Evolutionary conservation across 1,140 invertebrate genomes (phyloP).

Genomic region (Venturia canescens): DNA sequence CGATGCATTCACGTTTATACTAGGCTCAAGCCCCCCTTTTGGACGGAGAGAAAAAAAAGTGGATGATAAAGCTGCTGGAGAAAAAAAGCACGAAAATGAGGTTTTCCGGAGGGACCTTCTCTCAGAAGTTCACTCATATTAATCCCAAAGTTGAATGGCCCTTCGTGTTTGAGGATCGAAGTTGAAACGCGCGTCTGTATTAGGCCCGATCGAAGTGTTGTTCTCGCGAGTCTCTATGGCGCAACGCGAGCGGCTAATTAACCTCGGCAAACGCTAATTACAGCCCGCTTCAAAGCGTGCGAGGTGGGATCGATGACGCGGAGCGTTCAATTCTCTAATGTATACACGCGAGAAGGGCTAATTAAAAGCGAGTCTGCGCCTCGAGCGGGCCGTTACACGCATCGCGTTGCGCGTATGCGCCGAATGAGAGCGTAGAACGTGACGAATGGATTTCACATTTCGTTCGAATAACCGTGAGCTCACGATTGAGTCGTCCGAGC

Average conservation of each 20-base stretch:
- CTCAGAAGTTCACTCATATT: too few relatives aligned
- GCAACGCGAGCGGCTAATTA: conserved; percentile 36
- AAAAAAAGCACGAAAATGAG: too few relatives aligned
- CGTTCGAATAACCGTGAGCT: too few relatives aligned
- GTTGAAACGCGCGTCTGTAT: conserved; percentile 2
- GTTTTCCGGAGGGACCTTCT: too few relatives aligned
- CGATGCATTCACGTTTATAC: too few relatives aligned
- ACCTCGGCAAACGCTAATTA: conserved; percentile 31
- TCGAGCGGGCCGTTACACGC: conserved; percentile 36
- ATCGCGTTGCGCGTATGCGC: not conserved
- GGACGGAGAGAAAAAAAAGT: too few relatives aligned
- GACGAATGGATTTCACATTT: too few relatives aligned
- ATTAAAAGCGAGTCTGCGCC: conserved; percentile 36
- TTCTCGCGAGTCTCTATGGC: not conserved
- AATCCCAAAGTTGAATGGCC: too few relatives aligned
- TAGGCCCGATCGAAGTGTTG: too few relatives aligned
- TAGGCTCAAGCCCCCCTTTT: too few relatives aligned
- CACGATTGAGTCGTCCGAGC: too few relatives aligned
- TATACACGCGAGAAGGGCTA: conserved; percentile 10
- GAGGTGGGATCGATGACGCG: conserved; percentile 4
- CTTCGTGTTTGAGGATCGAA: conserved; percentile 20
- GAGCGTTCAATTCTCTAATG: not conserved
- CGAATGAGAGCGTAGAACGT: not conserved
- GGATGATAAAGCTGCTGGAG: too few relatives aligned
- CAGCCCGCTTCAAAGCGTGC: not conserved